These are phyloP conservation scores for Drosophila nr. medialis DNA, from an alignment of 2,888 invertebrate genomes.

Conservation along the genomic window DNA sequence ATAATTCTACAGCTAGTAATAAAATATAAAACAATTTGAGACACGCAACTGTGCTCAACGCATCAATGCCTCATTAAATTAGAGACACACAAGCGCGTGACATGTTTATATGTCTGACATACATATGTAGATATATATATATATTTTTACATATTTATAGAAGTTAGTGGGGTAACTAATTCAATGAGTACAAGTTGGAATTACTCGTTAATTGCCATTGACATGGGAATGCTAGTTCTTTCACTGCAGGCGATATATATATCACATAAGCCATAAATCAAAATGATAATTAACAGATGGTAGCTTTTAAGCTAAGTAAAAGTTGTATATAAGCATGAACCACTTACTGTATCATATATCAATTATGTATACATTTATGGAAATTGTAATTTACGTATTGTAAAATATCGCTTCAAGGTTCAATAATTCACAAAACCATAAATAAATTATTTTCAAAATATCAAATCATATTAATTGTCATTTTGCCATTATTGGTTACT, in stretches of 20 bases:
- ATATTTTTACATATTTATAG: neutral
- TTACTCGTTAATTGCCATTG: conserved; percentile 47
- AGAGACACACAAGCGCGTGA: conserved; percentile 55
- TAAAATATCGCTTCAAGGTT: conserved; percentile 16
- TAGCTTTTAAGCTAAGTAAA: conserved; percentile 28
- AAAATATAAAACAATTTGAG: conserved; percentile 71
- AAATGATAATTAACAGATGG: conserved; percentile 44
- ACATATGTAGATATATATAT: conserved; percentile 6
- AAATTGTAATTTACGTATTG: conserved; percentile 7
- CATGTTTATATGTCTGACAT: conserved; percentile 28
- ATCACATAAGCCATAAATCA: conserved; percentile 45
- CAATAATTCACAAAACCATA: conserved; percentile 13
- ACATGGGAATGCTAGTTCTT: conserved; percentile 28
- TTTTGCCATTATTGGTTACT: conserved; percentile 1
- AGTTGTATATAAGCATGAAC: conserved; percentile 5
- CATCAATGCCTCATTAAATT: conserved; percentile 71
- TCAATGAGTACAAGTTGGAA: neutral
- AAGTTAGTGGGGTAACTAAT: conserved; percentile 10
- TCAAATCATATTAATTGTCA: conserved; percentile 28
- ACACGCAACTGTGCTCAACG: conserved; percentile 67
- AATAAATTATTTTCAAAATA: neutral
- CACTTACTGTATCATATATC: neutral
- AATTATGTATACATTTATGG: neutral
- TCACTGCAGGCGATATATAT: neutral
- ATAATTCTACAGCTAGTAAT: conserved; percentile 56